Evolutionary conservation across 2,113 vertebrate genomes (phyloP).

Genomic region (Tragulus kanchil): DNA sequence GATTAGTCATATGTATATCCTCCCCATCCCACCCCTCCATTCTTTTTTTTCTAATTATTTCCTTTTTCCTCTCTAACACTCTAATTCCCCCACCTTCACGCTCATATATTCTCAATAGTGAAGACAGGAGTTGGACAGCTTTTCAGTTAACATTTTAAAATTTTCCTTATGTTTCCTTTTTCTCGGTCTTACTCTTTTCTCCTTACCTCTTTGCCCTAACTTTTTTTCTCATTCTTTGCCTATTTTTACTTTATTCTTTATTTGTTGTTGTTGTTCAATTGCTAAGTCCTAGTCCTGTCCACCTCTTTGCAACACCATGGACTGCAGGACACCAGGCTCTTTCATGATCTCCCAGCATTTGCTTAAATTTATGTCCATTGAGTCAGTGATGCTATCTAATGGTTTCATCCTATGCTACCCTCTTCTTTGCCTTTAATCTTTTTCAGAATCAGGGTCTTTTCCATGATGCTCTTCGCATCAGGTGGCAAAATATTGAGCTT

Average conservation of each 20-base stretch:
- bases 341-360: background rate
- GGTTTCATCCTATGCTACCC: background rate
- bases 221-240: background rate
- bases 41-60: accelerated
- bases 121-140: background rate
- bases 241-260: background rate
- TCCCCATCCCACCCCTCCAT: accelerated
- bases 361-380: background rate
- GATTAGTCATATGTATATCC: no score
- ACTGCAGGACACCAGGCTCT: background rate
- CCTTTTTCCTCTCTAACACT: background rate
- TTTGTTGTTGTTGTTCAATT: background rate
- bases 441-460: background rate
- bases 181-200: background rate
- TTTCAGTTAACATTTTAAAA: background rate
- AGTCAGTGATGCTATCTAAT: background rate
- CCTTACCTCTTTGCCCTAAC: background rate
- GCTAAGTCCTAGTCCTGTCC: background rate
- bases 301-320: background rate
- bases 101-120: background rate
- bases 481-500: background rate
- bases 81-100: background rate
- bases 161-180: background rate
- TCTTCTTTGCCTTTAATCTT: background rate
- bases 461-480: background rate